Base-by-base conservation (phyloP, 2,797 vertebrate species). In the Sarcoramphus papa region DNA sequence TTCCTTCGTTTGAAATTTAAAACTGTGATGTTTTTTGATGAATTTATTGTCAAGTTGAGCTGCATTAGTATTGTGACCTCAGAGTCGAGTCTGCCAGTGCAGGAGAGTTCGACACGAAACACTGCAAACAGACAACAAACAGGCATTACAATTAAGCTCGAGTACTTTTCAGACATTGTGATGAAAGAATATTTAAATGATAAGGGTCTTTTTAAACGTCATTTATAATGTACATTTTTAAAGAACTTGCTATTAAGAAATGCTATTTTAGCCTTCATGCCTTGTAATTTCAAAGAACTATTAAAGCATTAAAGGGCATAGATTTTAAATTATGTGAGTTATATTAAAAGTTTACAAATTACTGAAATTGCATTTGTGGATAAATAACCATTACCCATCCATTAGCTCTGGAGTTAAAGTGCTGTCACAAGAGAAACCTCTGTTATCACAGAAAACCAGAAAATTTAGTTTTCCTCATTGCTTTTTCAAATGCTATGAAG, bases 1-100 rank as follows among this genome's bases (percentile, higher is more conserved):
- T 99, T 99, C 99, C 99, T 99, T 96, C 99, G 98, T 98, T 99
- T 99, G 98, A 99, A 99, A 98, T 99, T 99, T 94, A 99, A 98
- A 92, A 99, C 98, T 99, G 99, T 99, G 98, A 99, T 99, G 98
- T 99, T 99, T 98, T 99, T 99, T 73, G 98, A 98, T 56, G 98
- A 98, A 90, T 98, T 98, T 68, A 98, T 96, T 85, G 99, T 99
- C 97, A 99, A 98, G 97, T 99, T 99, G 97, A 99, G 99, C 98
- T 99, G 99, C 98, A 99, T 98, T 5, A 99, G 98, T 91, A 99
- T 96, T 90, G 99, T 98, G 76, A 99, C 99, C 74, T 99, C 99
- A 60, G 98, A 99, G 87, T 99, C 99, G 23, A 99, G 98, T 96
- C 98, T 99, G 89, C 99, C 99, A 12, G 99, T 99, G 96, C 99